Evolutionary conservation across 2,888 invertebrate genomes (phyloP).

Genomic region (Rhagium mordax): DNA sequence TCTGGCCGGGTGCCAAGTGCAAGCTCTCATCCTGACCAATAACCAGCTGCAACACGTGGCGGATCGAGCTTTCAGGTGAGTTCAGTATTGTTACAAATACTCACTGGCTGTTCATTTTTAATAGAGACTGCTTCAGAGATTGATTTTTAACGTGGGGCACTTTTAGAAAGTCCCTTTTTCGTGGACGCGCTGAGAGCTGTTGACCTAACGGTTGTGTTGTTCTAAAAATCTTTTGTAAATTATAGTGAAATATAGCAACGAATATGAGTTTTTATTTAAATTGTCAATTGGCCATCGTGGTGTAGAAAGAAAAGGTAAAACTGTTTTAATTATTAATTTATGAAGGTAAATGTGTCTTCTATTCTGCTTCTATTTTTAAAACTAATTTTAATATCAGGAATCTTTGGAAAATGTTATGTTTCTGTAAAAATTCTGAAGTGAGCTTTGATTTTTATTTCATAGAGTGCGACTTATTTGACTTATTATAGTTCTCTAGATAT

Average conservation of each 20-base stretch:
- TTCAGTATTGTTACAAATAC: conserved; percentile 43
- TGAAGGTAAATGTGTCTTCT: too few relatives aligned
- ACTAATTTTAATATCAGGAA: too few relatives aligned
- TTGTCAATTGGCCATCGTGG: too few relatives aligned
- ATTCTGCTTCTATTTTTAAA: too few relatives aligned
- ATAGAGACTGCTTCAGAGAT: neutral
- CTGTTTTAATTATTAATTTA: too few relatives aligned
- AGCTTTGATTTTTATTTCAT: too few relatives aligned
- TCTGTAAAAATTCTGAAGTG: too few relatives aligned
- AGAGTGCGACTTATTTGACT: too few relatives aligned
- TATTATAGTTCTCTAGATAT: too few relatives aligned
- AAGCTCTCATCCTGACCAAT: conserved; percentile 87
- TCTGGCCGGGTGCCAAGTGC: conserved; percentile 82
- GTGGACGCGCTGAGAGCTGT: neutral
- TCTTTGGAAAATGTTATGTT: too few relatives aligned
- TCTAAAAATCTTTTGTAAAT: neutral
- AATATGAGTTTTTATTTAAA: too few relatives aligned
- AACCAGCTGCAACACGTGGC: conserved; percentile 87
- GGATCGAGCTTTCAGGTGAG: conserved; percentile 85
- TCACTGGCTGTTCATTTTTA: conserved; percentile 13
- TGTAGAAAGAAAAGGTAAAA: too few relatives aligned
- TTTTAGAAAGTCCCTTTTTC: neutral
- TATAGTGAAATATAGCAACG: neutral
- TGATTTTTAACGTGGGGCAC: neutral
- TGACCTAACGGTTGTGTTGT: neutral